Conservation (phyloP, 2,888 invertebrate genomes). For the Drosophila macrospina region DNA sequence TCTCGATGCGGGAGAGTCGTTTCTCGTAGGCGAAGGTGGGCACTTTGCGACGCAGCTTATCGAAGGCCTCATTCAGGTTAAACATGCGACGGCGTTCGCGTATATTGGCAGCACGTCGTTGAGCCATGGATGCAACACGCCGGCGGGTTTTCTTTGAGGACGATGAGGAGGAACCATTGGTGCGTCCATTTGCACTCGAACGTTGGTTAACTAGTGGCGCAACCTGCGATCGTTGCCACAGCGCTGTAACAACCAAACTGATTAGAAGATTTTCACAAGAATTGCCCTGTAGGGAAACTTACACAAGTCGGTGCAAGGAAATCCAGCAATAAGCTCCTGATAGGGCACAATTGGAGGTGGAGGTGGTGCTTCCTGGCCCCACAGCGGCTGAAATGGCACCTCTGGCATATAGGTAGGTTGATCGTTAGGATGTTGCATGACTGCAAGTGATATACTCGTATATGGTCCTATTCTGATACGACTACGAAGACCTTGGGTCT, state of each 20-base stretch:
- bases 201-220: constrained; percentile 85
- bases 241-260: constrained; percentile 71
- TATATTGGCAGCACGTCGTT: constrained; percentile 96
- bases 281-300: constrained; percentile 51
- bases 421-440: constrained; percentile 84
- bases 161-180: constrained; percentile 74
- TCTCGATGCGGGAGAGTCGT: constrained; percentile 97
- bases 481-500: constrained; percentile 41
- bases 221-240: constrained; percentile 87
- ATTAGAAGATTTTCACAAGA: neutral
- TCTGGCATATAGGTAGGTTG: constrained; percentile 84
- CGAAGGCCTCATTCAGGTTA: constrained; percentile 98
- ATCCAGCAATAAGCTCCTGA: constrained; percentile 90
- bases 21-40: constrained; percentile 99
- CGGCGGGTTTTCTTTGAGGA: constrained; percentile 92
- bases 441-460: neutral
- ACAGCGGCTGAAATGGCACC: constrained; percentile 85
- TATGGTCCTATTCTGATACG: constrained; percentile 22
- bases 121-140: constrained; percentile 95
- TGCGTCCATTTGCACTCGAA: constrained; percentile 68
- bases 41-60: constrained; percentile 94
- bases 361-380: constrained; percentile 86
- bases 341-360: constrained; percentile 88
- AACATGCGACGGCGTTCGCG: constrained; percentile 97
- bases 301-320: constrained; percentile 89